phyloP scores from a whole-genome alignment of 2,888 invertebrate genomes.

The Oscheius sp. region DNA sequence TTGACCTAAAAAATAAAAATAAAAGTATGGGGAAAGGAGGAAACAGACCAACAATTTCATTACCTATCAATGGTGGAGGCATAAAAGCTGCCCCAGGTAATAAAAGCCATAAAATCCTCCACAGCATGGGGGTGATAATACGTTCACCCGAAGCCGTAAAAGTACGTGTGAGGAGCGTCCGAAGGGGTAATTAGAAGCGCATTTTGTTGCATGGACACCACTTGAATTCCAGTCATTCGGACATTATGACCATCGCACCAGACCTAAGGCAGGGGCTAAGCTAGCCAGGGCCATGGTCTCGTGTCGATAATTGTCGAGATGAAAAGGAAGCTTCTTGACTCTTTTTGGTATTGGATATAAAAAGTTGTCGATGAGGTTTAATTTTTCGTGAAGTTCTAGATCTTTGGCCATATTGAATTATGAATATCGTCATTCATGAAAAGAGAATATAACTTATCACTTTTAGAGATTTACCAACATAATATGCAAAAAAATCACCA shows the following conservation, averaged over 20 bases:
- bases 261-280: too few relatives aligned
- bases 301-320: too few relatives aligned
- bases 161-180: slow-evolving; percentile 23
- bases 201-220: slow-evolving; percentile 31
- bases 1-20: slow-evolving; percentile 37
- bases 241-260: slow-evolving; percentile 26
- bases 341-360: too few relatives aligned
- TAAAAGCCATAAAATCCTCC: slow-evolving; percentile 3
- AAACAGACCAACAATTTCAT: background rate
- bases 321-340: too few relatives aligned
- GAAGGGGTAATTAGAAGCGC: slow-evolving; percentile 25
- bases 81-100: background rate
- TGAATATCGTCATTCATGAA: too few relatives aligned
- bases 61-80: slow-evolving; percentile 12
- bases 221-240: slow-evolving; percentile 30
- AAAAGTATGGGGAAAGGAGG: background rate
- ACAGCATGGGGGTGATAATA: slow-evolving; percentile 25
- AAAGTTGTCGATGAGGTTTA: too few relatives aligned
- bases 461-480: too few relatives aligned
- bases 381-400: too few relatives aligned
- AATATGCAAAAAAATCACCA: too few relatives aligned
- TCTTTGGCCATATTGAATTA: too few relatives aligned
- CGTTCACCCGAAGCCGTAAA: slow-evolving; percentile 26
- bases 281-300: too few relatives aligned
- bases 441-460: too few relatives aligned